These are phyloP conservation scores for Aricia artaxerxes DNA, from an alignment of 2,888 invertebrate species.

Conservation along the genomic window DNA sequence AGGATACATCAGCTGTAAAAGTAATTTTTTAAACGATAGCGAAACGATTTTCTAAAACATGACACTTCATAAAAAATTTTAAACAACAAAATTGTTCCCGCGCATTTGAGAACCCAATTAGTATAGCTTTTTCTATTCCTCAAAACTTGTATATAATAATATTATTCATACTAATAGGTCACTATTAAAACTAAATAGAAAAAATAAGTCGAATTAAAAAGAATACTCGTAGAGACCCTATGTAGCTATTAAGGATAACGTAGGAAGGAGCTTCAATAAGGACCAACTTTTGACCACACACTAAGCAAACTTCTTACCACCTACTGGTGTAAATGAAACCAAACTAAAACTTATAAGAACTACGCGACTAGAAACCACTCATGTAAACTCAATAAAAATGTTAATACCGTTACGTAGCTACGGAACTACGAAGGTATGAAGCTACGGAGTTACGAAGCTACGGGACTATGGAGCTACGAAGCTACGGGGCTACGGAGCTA, in stretches of 20 bases:
- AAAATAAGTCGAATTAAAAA: neutral
- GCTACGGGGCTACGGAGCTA: too few relatives aligned
- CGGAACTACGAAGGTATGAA: too few relatives aligned
- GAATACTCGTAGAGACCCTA: neutral
- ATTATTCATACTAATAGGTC: neutral
- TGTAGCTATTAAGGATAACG: neutral
- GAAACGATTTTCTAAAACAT: neutral
- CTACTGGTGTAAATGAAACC: neutral
- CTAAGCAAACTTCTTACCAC: neutral
- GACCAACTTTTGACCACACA: neutral
- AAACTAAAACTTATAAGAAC: neutral
- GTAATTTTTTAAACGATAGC: neutral
- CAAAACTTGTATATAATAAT: neutral
- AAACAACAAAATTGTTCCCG: neutral
- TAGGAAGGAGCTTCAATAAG: slow-evolving; percentile 5
- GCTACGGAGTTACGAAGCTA: too few relatives aligned
- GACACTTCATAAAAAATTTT: neutral
- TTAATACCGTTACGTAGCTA: too few relatives aligned
- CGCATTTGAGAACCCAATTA: neutral
- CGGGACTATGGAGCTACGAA: too few relatives aligned
- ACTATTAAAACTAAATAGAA: neutral
- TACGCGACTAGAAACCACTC: too few relatives aligned
- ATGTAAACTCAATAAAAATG: too few relatives aligned
- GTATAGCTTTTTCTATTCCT: neutral
- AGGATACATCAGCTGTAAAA: neutral